Percentiles rank a stretch among this genome's conserved stretches.
phyloP scores from a whole-genome alignment of 2,888 invertebrate genomes.

The Galerucella nymphaeae region DNA sequence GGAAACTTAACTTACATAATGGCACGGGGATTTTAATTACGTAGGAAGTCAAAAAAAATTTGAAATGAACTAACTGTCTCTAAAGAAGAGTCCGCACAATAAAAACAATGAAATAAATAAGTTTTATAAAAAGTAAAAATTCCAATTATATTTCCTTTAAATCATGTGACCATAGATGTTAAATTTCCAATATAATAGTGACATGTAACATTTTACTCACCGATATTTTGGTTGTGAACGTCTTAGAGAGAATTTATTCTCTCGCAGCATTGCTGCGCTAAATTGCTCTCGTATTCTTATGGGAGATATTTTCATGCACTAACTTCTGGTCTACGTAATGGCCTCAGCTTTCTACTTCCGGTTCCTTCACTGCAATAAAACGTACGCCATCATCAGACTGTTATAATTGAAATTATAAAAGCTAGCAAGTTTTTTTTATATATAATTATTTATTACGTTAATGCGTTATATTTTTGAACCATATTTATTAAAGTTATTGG shows the following conservation, averaged over 20 bases:
- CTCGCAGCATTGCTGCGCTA: slow-evolving; percentile 50
- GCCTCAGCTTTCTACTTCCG: slow-evolving; percentile 50
- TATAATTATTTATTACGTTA: slow-evolving; percentile 24
- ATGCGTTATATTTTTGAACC: background rate
- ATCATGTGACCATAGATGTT: background rate
- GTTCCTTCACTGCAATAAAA: slow-evolving; percentile 46
- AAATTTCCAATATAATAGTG: slow-evolving; percentile 4
- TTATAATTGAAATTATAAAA: slow-evolving; percentile 41
- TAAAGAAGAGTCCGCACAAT: too few relatives aligned
- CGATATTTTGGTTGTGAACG: slow-evolving; percentile 11
- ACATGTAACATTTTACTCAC: slow-evolving; percentile 12
- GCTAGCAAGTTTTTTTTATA: slow-evolving; percentile 16
- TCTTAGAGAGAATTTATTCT: slow-evolving; percentile 17
- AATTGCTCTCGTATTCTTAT: slow-evolving; percentile 54
- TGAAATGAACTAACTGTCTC: too few relatives aligned
- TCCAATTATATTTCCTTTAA: background rate
- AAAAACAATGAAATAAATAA: too few relatives aligned
- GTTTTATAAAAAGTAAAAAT: too few relatives aligned
- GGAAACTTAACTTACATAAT: too few relatives aligned
- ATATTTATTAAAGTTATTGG: background rate
- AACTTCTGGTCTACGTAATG: slow-evolving; percentile 53
- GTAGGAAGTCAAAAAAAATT: too few relatives aligned
- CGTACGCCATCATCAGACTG: slow-evolving; percentile 40
- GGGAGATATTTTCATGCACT: slow-evolving; percentile 53
- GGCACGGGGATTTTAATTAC: too few relatives aligned